Conservation (phyloP, 2,888 invertebrate species). For the Gastracanthus pulcherrimus region DNA sequence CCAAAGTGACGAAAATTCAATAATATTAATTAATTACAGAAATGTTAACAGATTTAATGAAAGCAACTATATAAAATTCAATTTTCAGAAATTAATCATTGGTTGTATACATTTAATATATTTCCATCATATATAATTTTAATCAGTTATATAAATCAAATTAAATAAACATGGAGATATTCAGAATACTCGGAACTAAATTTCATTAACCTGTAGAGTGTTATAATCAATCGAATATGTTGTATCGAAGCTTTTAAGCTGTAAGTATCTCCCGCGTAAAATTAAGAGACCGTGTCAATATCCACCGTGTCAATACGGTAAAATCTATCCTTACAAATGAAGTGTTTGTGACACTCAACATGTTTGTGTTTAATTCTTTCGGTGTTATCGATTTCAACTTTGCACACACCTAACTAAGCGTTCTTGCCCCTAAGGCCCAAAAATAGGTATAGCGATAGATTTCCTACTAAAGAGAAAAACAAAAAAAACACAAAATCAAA, state of each 20-base stretch:
- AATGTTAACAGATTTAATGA: too few relatives aligned
- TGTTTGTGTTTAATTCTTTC: conserved; percentile 39
- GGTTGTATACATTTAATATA: too few relatives aligned
- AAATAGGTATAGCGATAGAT: too few relatives aligned
- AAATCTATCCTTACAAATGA: conserved; percentile 34
- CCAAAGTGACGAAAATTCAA: too few relatives aligned
- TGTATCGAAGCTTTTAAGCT: not conserved
- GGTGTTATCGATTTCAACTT: conserved; percentile 3
- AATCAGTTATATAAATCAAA: too few relatives aligned
- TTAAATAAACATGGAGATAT: not conserved
- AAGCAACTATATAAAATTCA: too few relatives aligned
- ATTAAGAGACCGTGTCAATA: conserved; percentile 25
- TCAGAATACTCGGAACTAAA: too few relatives aligned
- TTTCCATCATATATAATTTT: too few relatives aligned
- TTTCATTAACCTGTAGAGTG: not conserved
- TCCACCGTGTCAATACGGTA: conserved; percentile 7
- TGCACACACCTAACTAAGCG: not conserved
- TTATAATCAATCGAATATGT: conserved; percentile 31
- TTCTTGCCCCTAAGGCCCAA: not conserved
- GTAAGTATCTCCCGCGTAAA: not conserved
- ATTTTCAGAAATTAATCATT: too few relatives aligned
- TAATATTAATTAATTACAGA: too few relatives aligned
- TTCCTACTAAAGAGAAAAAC: too few relatives aligned
- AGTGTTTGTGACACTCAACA: conserved; percentile 45
- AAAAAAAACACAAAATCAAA: too few relatives aligned